Conservation (phyloP, 2,113 vertebrate genomes). For the Oryzias celebensis region DNA sequence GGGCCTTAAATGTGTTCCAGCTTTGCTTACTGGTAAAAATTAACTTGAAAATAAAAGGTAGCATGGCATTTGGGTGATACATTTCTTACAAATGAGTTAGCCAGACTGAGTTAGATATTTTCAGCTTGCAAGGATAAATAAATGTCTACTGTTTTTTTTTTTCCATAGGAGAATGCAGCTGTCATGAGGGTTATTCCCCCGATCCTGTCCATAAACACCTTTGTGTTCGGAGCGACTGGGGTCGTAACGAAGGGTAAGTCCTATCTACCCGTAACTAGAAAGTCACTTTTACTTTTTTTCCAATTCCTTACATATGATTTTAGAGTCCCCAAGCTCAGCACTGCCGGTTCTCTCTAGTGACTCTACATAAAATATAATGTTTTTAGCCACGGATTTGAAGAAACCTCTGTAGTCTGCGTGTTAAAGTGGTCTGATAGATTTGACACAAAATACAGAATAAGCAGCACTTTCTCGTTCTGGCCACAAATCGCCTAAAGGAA, state of each 20-base stretch:
- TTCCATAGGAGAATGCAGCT: slow-evolving; percentile 92
- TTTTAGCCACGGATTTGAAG: slow-evolving; percentile 18
- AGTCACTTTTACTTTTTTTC: neutral
- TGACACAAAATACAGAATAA: slow-evolving; percentile 14
- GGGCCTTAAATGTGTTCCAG: neutral
- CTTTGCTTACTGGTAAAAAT: slow-evolving; percentile 11
- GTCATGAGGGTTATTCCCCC: slow-evolving; percentile 91
- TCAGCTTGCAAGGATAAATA: slow-evolving; percentile 33
- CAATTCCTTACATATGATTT: neutral
- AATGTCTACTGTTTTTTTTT: slow-evolving; percentile 44
- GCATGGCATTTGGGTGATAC: slow-evolving; percentile 22
- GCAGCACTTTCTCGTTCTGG: neutral
- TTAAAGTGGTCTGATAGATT: slow-evolving; percentile 2
- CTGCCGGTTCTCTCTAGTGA: slow-evolving; percentile 13
- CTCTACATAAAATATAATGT: slow-evolving; percentile 21
- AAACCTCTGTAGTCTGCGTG: neutral
- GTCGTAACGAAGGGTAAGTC: slow-evolving; percentile 94
- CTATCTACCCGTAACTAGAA: slow-evolving; percentile 7
- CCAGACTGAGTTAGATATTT: slow-evolving; percentile 4
- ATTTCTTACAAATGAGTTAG: slow-evolving; percentile 37
- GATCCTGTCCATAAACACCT: slow-evolving; percentile 91
- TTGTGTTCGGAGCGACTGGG: slow-evolving; percentile 95
- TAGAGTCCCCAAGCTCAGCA: neutral
- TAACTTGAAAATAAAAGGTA: slow-evolving; percentile 24
- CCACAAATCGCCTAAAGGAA: neutral